phyloP scores from a whole-genome alignment of 2,113 vertebrate species.

The Vimba vimba region DNA sequence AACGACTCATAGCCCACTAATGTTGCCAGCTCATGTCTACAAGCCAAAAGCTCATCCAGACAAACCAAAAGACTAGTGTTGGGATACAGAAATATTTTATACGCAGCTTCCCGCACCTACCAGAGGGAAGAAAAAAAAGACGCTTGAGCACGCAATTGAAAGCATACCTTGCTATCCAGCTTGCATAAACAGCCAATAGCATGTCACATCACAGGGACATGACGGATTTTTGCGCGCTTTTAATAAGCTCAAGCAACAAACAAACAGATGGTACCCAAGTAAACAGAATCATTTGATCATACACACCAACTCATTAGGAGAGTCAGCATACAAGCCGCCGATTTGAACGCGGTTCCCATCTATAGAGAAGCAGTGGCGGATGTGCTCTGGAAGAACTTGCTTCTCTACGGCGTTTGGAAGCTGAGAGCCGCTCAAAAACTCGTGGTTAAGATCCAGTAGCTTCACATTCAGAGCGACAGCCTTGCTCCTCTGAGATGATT shows the following conservation, averaged over 20 bases:
- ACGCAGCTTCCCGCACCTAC: constrained; percentile 93
- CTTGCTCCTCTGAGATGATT: constrained; percentile 79
- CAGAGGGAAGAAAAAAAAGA: background rate
- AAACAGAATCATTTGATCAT: background rate
- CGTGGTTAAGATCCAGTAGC: constrained; percentile 88
- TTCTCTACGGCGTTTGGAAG: constrained; percentile 86
- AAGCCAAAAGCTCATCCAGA: constrained; percentile 86
- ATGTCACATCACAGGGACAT: background rate
- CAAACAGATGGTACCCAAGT: background rate
- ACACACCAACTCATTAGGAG: constrained; percentile 86
- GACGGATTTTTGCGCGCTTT: background rate
- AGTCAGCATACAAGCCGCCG: constrained; percentile 85
- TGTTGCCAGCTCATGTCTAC: constrained; percentile 85
- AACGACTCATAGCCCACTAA: constrained; percentile 90
- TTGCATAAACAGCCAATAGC: constrained; percentile 1
- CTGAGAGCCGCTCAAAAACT: constrained; percentile 85
- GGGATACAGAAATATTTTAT: constrained; percentile 92
- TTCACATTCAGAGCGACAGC: constrained; percentile 88
- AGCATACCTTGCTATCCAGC: background rate
- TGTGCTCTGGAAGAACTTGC: constrained; percentile 81
- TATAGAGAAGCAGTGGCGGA: constrained; percentile 78
- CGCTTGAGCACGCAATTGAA: background rate
- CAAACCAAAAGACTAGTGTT: constrained; percentile 79
- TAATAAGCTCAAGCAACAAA: background rate
- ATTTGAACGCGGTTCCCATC: constrained; percentile 84